Conservation (phyloP, 1,140 invertebrate species). For the Augochlora pura region DNA sequence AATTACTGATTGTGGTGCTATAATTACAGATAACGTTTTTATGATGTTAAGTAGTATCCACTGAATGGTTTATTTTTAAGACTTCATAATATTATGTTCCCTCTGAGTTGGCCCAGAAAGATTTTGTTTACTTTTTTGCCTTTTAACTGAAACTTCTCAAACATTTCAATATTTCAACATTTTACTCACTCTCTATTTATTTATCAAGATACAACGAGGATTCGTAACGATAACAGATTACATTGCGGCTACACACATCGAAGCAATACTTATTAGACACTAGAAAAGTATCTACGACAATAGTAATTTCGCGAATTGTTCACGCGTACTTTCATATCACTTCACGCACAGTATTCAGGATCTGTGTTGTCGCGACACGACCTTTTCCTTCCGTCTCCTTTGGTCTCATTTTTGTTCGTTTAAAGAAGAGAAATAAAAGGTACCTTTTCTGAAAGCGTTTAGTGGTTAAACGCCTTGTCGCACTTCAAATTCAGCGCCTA, state of each 20-base stretch:
- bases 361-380: background rate
- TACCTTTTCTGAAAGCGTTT: constrained; percentile 27
- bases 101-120: background rate
- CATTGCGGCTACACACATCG: constrained; percentile 57
- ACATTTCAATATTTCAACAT: constrained; percentile 49
- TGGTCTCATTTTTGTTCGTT: background rate
- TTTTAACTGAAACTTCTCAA: constrained; percentile 12
- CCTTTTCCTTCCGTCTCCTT: background rate
- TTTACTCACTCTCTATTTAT: constrained; percentile 62
- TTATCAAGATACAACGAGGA: constrained; percentile 61
- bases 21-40: background rate
- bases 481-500: constrained; percentile 9
- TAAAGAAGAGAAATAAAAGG: constrained; percentile 41
- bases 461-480: constrained; percentile 32
- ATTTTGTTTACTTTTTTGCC: background rate
- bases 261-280: constrained; percentile 47
- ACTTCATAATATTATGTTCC: background rate
- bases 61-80: no score
- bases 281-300: constrained; percentile 48
- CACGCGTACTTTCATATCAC: constrained; percentile 23
- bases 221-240: constrained; percentile 56
- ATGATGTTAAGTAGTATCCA: background rate
- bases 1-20: background rate
- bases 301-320: constrained; percentile 32
- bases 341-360: constrained; percentile 14